Evolutionary conservation across 37 sponge, comb jelly and placozoan genomes (phyloP).

Genomic region (Haliclona indistincta): DNA sequence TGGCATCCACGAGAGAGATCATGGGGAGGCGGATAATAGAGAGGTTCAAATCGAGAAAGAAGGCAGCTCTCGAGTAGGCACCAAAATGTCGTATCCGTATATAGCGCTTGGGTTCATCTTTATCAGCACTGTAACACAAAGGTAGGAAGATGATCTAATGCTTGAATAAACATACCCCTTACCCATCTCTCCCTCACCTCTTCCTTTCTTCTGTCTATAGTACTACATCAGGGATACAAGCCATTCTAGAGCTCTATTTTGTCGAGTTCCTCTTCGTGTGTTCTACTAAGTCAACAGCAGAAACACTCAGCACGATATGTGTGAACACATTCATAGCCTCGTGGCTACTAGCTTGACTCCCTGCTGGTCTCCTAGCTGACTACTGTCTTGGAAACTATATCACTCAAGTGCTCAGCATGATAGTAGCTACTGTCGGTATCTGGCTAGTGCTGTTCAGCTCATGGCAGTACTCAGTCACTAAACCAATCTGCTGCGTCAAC

Average conservation of each 20-base stretch:
- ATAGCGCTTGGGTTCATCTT: too few relatives aligned
- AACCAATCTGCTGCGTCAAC: constrained; percentile 35
- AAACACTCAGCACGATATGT: constrained; percentile 27
- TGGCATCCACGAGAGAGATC: too few relatives aligned
- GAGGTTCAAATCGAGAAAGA: too few relatives aligned
- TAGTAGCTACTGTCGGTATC: constrained; percentile 20
- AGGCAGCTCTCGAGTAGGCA: too few relatives aligned
- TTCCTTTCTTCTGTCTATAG: too few relatives aligned
- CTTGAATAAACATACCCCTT: too few relatives aligned
- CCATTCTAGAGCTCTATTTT: constrained; percentile 75
- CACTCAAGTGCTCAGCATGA: constrained; percentile 41
- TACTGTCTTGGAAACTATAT: constrained; percentile 63
- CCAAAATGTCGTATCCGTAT: too few relatives aligned
- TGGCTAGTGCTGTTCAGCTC: constrained; percentile 39
- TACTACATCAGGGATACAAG: constrained; percentile 39
- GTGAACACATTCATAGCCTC: constrained; percentile 57
- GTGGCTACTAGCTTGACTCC: constrained; percentile 44
- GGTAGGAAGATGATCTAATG: too few relatives aligned
- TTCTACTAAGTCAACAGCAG: neutral
- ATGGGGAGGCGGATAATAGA: too few relatives aligned
- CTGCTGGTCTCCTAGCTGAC: constrained; percentile 70
- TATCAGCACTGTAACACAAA: too few relatives aligned
- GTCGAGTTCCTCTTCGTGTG: constrained; percentile 50
- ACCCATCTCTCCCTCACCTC: too few relatives aligned
- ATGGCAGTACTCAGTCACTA: constrained; percentile 60